These are phyloP conservation scores for Lycaena phlaeas DNA, from an alignment of 2,888 invertebrate genomes.

Conservation along the genomic window DNA sequence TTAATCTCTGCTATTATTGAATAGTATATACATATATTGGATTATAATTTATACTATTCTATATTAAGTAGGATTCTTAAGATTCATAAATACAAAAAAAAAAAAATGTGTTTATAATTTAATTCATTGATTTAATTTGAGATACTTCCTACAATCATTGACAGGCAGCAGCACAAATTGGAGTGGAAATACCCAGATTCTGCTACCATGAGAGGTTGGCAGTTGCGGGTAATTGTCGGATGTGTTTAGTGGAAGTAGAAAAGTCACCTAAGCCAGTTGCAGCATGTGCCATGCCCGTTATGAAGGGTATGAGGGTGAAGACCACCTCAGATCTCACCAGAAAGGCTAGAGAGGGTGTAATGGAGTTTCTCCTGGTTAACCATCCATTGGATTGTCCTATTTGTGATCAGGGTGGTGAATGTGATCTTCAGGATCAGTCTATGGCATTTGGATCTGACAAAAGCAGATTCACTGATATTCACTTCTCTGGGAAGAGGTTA, in stretches of 20 bases:
- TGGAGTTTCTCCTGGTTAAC: constrained; percentile 99
- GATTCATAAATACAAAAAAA: too few relatives aligned
- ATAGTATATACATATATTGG: too few relatives aligned
- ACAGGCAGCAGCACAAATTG: constrained; percentile 95
- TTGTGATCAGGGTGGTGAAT: constrained; percentile 98
- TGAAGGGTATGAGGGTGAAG: constrained; percentile 99
- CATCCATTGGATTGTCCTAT: constrained; percentile 99
- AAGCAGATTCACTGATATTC: constrained; percentile 93
- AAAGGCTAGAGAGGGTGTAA: constrained; percentile 85
- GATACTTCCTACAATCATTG: too few relatives aligned
- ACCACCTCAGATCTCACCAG: constrained; percentile 96
- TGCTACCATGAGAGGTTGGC: constrained; percentile 99
- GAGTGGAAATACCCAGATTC: constrained; percentile 98
- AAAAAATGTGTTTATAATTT: too few relatives aligned
- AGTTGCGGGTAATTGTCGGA: constrained; percentile 98
- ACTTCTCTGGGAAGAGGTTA: constrained; percentile 91
- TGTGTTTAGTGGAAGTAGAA: constrained; percentile 99
- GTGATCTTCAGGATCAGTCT: constrained; percentile 97
- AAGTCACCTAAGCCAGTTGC: constrained; percentile 98
- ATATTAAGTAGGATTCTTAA: too few relatives aligned
- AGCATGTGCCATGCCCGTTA: constrained; percentile 99
- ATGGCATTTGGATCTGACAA: constrained; percentile 98
- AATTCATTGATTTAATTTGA: too few relatives aligned
- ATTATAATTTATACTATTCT: too few relatives aligned
- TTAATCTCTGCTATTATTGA: too few relatives aligned